Base-by-base conservation (phyloP, 1,140 invertebrate genomes). In the Druon quercuslanigerum region DNA sequence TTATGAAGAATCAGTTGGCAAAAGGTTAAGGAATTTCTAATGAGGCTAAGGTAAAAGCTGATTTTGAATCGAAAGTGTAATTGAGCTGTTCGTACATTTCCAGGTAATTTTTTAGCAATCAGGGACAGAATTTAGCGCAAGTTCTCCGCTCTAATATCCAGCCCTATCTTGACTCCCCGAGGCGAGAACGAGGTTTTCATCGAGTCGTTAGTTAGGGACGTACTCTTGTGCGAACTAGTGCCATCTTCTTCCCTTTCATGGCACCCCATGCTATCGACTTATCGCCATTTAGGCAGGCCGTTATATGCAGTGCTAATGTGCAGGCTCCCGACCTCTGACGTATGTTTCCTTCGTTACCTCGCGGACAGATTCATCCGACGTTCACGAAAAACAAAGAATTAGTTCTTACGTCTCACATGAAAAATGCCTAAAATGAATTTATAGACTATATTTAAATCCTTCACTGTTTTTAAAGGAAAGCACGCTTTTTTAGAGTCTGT, bases 61-160 rank as follows among this genome's bases (percentile, higher is more conserved):
- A 66, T 66, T 14, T 40, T 66, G 25, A 66, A 8, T 33, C 7
- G 14, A 16, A 16, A 16, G 12, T 12, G 33, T 3, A 66, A 33
- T n/a, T 9, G 52, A 74, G 17, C 20, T 3, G 72, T 56, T 82
- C 83, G 77, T 84, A 87, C 78, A 84, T 89, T 85, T 80, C 74
- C 75, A 73, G 75, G 84, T 87, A 89, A 91, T 91, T 91, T 90
- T 85, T 91, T 91, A 82, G 85, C 85, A 80, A 91, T 91, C 89
- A 90, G 78, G 33, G 77, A 46, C 71, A 77, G 75, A 79, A 84
- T 85, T 86, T 88, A 82, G 84, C 66, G 52, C 70, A 73, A 77
- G 54, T 66, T 60, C 46, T 11, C 52, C 51, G n/a, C 33, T 71
- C 80, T 81, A 84, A 85, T 84, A 84, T 86, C 85, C 66, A 75